These are phyloP conservation scores for Dermolepida albohirtum DNA, from an alignment of 2,888 invertebrate species.

Conservation along the genomic window DNA sequence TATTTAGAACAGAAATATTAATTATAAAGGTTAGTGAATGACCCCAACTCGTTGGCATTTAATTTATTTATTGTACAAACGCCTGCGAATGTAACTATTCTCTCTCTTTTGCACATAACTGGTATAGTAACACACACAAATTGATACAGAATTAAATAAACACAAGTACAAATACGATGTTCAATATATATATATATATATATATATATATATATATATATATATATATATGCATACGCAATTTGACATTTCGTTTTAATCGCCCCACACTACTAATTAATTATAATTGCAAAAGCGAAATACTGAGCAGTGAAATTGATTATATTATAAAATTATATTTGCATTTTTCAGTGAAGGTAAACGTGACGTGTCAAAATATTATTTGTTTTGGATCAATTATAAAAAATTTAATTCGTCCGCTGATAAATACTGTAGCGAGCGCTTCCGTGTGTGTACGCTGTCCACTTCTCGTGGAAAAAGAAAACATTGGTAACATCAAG, in stretches of 20 bases:
- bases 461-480: neutral
- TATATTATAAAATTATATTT: constrained; percentile 12
- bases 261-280: neutral
- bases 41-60: constrained; percentile 1
- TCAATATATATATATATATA: too few species aligned
- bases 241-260: constrained; percentile 12
- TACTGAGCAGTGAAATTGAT: constrained; percentile 4
- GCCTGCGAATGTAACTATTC: neutral
- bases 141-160: neutral
- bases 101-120: neutral
- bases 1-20: too few species aligned
- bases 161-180: neutral
- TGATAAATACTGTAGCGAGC: constrained; percentile 1
- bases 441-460: neutral
- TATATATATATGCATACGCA: too few species aligned
- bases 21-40: neutral
- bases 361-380: neutral
- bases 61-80: constrained; percentile 1
- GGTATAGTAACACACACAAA: neutral
- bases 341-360: constrained; percentile 4
- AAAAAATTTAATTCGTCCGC: neutral
- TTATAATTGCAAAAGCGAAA: constrained; percentile 4
- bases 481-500: constrained; percentile 1
- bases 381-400: constrained; percentile 1
- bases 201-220: too few species aligned